These are phyloP conservation scores for Nannospalax galili DNA, from an alignment of 2,113 vertebrate genomes.

Conservation along the genomic window DNA sequence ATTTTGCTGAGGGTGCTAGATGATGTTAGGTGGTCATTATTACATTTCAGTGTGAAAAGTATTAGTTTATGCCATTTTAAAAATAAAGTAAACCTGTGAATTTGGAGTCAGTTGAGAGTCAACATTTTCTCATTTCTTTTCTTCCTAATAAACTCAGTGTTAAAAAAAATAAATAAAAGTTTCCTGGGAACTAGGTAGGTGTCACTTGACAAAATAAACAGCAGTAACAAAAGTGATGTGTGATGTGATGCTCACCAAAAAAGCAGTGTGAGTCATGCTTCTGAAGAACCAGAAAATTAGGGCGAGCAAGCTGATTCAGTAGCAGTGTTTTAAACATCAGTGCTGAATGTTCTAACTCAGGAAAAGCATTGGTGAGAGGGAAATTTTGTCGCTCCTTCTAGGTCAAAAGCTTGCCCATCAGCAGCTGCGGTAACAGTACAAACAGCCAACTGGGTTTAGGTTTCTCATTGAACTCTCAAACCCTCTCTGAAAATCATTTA, in stretches of 20 bases:
- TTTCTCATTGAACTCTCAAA: not conserved
- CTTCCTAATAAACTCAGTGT: slow-evolving; percentile 56
- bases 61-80: not conserved
- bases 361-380: not conserved
- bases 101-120: slow-evolving; percentile 31
- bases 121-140: slow-evolving; percentile 32
- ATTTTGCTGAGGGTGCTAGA: not conserved
- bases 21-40: not conserved
- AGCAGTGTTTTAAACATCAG: not conserved
- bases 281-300: slow-evolving; percentile 36
- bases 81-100: slow-evolving; percentile 15
- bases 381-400: not conserved
- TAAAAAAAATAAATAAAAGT: slow-evolving; percentile 24
- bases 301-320: not conserved
- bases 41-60: not conserved
- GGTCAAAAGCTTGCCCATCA: not conserved
- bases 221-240: slow-evolving; percentile 56
- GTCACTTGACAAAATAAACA: slow-evolving; percentile 69
- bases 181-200: slow-evolving; percentile 52
- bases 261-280: slow-evolving; percentile 30
- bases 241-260: slow-evolving; percentile 22
- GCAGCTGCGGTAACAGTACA: not conserved
- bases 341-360: not conserved
- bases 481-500: not conserved
- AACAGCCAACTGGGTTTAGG: not conserved